Evolutionary conservation across 2,797 vertebrate species (phyloP), one percentile per base, ranked within the genome.

Genomic region (Pangasius krempfi): DNA sequence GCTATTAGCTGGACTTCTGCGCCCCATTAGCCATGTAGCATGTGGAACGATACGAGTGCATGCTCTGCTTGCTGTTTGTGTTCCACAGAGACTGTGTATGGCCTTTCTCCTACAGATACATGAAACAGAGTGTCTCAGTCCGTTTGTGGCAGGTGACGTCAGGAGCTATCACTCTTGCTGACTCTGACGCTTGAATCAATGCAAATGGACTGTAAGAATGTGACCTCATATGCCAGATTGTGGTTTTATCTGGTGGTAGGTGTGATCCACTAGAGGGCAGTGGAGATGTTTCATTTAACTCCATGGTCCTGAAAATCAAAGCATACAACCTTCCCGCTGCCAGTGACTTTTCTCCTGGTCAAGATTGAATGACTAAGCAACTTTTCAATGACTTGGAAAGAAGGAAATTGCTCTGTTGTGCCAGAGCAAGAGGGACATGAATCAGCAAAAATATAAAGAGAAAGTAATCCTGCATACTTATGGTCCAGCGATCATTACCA

Each of bases 21-120:
- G 84, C 83, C 75, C 87, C 92, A 92, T 93, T 93, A 92, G 89
- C 44, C 76, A 62, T 87, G 82, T 89, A 92, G 87, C 78, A 89
- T 89, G 91, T 90, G 91, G 90, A 93, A 92, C 89, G 73, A 87
- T n/a, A 62, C 22, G 44, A 40, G 52, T 40, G 54, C 52, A 70
- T 14, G 58, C 87, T 89, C 70, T 66, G 79, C 80, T 86, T 88
- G 82, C 50, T 52, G 83, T 91, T 88, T 88, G 87, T 83, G 89
- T 89, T 89, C 82, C 83, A 79, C 54, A 40, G 60, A 81, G 84
- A 87, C 84, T 86, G 80, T 89, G 27, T 47, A 87, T 78, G 37
- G 7, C 75, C 25, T 80, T 79, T 47, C n/a, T 90, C 84, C 79
- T 81, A 16, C 18, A 44, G 50, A 5, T 1, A 10, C 62, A 52